phyloP scores from a whole-genome alignment of 2,888 invertebrate genomes.

The Dioctria linearis region DNA sequence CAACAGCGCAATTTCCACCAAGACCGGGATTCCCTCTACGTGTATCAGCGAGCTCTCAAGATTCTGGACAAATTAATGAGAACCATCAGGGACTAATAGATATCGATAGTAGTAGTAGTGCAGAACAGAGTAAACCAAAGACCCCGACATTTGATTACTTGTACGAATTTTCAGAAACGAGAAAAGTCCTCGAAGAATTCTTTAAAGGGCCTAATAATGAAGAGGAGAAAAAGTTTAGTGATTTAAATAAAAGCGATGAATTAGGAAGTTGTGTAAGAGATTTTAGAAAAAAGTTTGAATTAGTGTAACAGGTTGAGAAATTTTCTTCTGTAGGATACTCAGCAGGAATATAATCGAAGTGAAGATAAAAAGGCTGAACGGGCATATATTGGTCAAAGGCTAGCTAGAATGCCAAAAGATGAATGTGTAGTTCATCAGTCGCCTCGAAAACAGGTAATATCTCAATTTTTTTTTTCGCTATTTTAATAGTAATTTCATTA shows the following conservation, averaged over 20 bases:
- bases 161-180: constrained; percentile 93
- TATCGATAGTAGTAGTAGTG: constrained; percentile 60
- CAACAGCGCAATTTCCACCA: constrained; percentile 78
- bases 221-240: constrained; percentile 71
- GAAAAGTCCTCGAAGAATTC: constrained; percentile 93
- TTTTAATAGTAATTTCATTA: constrained; percentile 49
- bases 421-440: constrained; percentile 69
- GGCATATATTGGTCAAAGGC: constrained; percentile 70
- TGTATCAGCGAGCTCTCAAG: constrained; percentile 64
- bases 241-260: constrained; percentile 69
- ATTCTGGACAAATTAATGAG: constrained; percentile 39
- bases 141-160: constrained; percentile 87
- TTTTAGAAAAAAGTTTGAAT: neutral
- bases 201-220: constrained; percentile 84
- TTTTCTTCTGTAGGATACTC: constrained; percentile 63
- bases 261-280: constrained; percentile 66
- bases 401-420: constrained; percentile 70
- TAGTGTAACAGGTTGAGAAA: neutral
- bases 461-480: neutral
- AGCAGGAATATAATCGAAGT: constrained; percentile 62
- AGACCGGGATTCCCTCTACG: constrained; percentile 89
- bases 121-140: constrained; percentile 61
- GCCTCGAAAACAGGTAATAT: constrained; percentile 66
- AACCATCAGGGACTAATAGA: constrained; percentile 63
- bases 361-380: constrained; percentile 67